These are phyloP conservation scores for Taxidea taxus DNA, from an alignment of 2,113 vertebrate species.

Conservation along the genomic window DNA sequence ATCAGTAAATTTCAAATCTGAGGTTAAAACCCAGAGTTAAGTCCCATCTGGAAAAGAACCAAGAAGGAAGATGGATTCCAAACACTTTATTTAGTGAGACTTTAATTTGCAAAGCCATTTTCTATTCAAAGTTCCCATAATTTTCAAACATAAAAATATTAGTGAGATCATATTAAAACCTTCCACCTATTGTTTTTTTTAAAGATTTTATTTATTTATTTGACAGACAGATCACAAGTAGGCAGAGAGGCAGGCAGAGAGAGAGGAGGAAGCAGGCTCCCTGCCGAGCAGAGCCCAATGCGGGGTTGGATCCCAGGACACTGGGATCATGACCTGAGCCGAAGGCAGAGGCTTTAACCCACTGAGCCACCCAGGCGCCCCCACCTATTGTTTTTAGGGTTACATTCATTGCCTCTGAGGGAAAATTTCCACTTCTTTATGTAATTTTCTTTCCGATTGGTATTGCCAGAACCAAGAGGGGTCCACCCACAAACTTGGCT, in stretches of 20 bases:
- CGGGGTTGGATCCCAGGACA: no score
- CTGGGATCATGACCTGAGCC: no score
- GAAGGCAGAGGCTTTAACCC: no score
- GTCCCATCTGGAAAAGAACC: background rate
- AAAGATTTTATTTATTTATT: no score
- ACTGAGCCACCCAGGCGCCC: no score
- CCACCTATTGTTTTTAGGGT: background rate
- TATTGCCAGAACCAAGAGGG: background rate
- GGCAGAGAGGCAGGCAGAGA: no score
- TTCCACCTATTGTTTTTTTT: background rate
- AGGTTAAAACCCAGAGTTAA: background rate
- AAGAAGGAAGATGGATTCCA: slow-evolving; percentile 7
- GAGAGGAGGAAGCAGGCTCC: no score
- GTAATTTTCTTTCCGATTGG: background rate
- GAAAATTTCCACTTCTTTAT: background rate
- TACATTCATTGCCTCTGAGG: background rate
- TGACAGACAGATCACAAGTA: no score
- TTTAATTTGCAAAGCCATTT: slow-evolving; percentile 1
- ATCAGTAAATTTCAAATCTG: background rate
- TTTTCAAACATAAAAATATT: slow-evolving; percentile 13
- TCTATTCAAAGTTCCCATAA: slow-evolving; percentile 2
- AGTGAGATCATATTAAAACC: background rate
- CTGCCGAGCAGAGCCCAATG: no score
- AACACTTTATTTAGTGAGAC: background rate
- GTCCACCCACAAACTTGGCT: background rate